A percentile compares a stretch with the other conserved stretches of the same genome.
These are phyloP conservation scores for Limnephilus lunatus DNA, from an alignment of 2,888 invertebrate species.

Conservation along the genomic window DNA sequence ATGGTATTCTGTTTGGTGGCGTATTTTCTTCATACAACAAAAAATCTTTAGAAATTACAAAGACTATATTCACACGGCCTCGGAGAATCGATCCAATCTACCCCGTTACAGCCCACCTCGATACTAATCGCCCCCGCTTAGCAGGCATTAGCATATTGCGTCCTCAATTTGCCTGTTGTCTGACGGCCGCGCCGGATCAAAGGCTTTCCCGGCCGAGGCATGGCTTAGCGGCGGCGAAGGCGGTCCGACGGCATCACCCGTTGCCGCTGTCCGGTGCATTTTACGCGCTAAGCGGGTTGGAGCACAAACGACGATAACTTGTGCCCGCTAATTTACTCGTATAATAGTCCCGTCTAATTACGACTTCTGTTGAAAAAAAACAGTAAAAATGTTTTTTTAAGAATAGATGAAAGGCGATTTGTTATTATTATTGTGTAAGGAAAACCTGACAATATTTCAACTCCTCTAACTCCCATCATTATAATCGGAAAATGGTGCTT, in stretches of 20 bases:
- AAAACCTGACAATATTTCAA: too few species aligned
- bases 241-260: neutral
- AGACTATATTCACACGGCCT: neutral
- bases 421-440: too few species aligned
- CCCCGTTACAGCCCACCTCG: slow-evolving; percentile 41
- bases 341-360: too few species aligned
- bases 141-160: slow-evolving; percentile 54
- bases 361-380: too few species aligned
- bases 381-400: too few species aligned
- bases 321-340: too few species aligned
- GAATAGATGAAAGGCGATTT: too few species aligned
- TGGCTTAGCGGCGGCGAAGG: neutral
- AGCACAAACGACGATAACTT: neutral
- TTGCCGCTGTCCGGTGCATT: neutral
- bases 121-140: slow-evolving; percentile 55
- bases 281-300: neutral
- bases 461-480: too few species aligned
- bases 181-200: slow-evolving; percentile 55
- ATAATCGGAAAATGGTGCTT: too few species aligned
- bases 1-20: too few species aligned
- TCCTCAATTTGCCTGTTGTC: slow-evolving; percentile 63
- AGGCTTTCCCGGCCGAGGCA: slow-evolving; percentile 54
- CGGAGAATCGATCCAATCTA: neutral
- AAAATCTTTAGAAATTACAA: neutral
- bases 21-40: neutral